Conservation (phyloP, 2,797 vertebrate genomes). For the Channallabes apus region DNA sequence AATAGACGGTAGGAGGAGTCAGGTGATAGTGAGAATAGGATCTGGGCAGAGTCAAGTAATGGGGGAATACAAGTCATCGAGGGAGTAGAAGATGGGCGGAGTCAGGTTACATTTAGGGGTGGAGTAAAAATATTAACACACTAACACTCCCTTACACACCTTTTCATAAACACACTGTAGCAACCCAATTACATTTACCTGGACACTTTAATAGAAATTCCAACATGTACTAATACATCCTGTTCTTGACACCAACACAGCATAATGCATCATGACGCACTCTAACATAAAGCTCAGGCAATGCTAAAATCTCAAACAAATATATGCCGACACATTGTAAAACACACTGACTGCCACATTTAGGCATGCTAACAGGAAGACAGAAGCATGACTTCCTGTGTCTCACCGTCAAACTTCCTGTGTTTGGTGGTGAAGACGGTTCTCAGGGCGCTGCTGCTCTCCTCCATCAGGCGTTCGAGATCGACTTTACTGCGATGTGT, state of each 20-base stretch:
- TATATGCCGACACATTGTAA: background rate
- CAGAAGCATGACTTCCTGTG: conserved; percentile 9
- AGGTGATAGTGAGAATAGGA: background rate
- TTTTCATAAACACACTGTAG: background rate
- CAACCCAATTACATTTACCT: background rate
- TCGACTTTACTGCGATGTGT: conserved; percentile 91
- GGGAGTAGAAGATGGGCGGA: background rate
- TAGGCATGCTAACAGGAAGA: background rate
- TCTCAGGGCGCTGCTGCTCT: conserved; percentile 85
- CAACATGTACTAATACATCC: background rate
- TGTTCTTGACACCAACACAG: background rate
- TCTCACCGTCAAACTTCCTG: conserved; percentile 95
- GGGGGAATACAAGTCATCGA: too few relatives aligned
- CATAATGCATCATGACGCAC: background rate
- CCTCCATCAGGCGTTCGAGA: conserved; percentile 89
- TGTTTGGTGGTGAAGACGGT: conserved; percentile 89
- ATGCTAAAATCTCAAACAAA: background rate
- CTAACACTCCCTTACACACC: background rate
- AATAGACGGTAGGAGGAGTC: background rate
- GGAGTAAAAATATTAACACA: background rate
- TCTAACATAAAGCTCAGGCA: background rate
- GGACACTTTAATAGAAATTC: background rate
- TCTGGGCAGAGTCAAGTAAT: background rate
- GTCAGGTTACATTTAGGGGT: background rate
- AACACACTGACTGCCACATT: background rate